A percentile compares a stretch with the other conserved stretches of the same genome.
phyloP scores from a whole-genome alignment of 2,888 invertebrate genomes.

The Sarcophaga caerulescens region DNA sequence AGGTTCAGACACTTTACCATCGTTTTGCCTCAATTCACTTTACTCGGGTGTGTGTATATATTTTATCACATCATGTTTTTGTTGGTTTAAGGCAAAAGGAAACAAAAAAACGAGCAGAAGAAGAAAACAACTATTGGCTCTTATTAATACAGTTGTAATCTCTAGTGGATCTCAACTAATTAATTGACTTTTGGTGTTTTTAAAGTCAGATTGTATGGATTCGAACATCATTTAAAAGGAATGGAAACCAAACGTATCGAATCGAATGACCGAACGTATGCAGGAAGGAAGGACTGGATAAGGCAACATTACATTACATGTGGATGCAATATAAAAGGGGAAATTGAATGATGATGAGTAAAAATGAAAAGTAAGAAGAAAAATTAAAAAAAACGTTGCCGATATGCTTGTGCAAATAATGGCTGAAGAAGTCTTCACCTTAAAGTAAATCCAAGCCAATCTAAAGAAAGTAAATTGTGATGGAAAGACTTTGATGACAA shows the following conservation, averaged over 20 bases:
- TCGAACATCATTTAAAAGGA: conserved; percentile 57
- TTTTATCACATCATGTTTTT: conserved; percentile 42
- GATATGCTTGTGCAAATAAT: neutral
- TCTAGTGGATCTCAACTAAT: conserved; percentile 80
- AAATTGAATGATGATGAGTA: no score
- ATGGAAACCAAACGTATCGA: conserved; percentile 1
- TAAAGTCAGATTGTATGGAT: conserved; percentile 63
- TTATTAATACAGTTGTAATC: conserved; percentile 80
- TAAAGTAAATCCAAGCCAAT: no score
- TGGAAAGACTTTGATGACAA: no score
- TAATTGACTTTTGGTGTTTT: conserved; percentile 81
- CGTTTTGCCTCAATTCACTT: conserved; percentile 2
- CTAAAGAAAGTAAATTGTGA: no score
- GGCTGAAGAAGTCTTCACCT: no score
- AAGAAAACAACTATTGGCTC: conserved; percentile 37
- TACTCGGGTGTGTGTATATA: conserved; percentile 4
- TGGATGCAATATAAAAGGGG: no score
- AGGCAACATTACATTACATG: no score
- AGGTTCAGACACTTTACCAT: conserved; percentile 28
- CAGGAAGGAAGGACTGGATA: no score
- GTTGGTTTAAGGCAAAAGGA: conserved; percentile 25
- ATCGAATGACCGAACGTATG: no score
- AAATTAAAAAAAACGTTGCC: no score
- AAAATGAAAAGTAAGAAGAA: no score
- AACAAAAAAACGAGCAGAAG: neutral